Base-by-base conservation (phyloP, 2,113 vertebrate genomes). In the Amblyornis subalaris region DNA sequence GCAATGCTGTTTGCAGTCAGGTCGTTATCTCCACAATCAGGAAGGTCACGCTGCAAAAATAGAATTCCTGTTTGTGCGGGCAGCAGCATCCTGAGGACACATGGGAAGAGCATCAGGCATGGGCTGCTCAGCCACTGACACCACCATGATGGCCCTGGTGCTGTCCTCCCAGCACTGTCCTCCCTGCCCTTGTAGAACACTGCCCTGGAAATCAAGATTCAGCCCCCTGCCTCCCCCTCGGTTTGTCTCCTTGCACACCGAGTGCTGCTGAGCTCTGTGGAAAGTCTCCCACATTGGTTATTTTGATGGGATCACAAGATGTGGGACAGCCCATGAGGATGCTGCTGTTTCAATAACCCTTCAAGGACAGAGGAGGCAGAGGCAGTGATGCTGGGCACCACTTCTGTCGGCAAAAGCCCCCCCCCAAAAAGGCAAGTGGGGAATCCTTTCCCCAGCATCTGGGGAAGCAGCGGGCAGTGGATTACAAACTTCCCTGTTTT, bases 41-140 rank as follows among this genome's bases (percentile, higher is more conserved):
- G 91, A 95, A 91, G 93, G 81, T 81, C 77, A 42, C 1, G 2
- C 51, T 91, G 73, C 70, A 91, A 84, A 94, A 84, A 83, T 54
- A 95, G 91, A 92, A 61, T 70, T 89, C 84, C 93, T 87, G 77
- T 89, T 95, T 81, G 73, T 17, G 84, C 3, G 0, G 50, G 62
- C 11, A 4, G 64, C 64, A 45, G 53, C 4, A 0, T 73, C 77
- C 88, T 48, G 50, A 5, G 6, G 61, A 16, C 64, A 21, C 1
- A 0, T 14, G 72, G 75, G 87, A 24, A 72, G 61, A 67, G n/a
- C 85, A 25, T 42, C 6, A 1, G 42, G 61, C 55, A 5, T 20
- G 10, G 70, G 85, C 80, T 55, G 70, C 89, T 50, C 8, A 10
- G 69, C 80, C 40, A 8, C 60, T 26, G 47, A 48, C 44, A 38